Percentiles rank a stretch among this genome's conserved stretches.
These are phyloP conservation scores for Rousettus madagascariensis DNA, from an alignment of 2,797 vertebrate species.

Conservation along the genomic window DNA sequence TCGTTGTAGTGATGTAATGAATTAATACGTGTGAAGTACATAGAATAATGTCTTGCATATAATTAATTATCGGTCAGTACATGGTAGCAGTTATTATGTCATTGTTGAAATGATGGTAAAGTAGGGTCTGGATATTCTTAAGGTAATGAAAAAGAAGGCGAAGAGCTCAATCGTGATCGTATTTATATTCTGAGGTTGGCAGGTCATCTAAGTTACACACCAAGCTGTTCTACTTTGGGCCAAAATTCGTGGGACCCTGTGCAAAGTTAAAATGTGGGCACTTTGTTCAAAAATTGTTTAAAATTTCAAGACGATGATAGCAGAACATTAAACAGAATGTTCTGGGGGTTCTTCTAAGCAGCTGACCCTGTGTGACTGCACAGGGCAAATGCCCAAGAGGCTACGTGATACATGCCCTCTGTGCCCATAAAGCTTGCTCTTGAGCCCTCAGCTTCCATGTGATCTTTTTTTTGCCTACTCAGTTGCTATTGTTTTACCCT, in stretches of 20 bases:
- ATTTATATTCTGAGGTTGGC: neutral
- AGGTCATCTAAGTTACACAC: neutral
- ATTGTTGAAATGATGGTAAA: constrained; percentile 9
- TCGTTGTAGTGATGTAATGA: neutral
- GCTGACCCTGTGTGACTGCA: neutral
- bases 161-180: neutral
- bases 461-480: neutral
- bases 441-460: neutral
- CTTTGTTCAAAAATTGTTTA: neutral
- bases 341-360: neutral
- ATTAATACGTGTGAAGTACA: neutral
- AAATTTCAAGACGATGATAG: neutral
- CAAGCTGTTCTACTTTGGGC: neutral
- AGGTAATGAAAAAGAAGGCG: neutral
- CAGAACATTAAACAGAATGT: neutral
- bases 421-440: neutral
- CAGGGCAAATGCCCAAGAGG: neutral
- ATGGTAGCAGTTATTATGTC: neutral
- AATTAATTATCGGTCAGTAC: neutral
- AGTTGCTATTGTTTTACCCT: neutral
- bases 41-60: neutral
- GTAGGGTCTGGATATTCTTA: neutral
- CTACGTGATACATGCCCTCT: accelerated
- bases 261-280: neutral
- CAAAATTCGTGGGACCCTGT: neutral